Conservation (phyloP, 2,797 vertebrate species). For the Scyliorhinus canicula region DNA sequence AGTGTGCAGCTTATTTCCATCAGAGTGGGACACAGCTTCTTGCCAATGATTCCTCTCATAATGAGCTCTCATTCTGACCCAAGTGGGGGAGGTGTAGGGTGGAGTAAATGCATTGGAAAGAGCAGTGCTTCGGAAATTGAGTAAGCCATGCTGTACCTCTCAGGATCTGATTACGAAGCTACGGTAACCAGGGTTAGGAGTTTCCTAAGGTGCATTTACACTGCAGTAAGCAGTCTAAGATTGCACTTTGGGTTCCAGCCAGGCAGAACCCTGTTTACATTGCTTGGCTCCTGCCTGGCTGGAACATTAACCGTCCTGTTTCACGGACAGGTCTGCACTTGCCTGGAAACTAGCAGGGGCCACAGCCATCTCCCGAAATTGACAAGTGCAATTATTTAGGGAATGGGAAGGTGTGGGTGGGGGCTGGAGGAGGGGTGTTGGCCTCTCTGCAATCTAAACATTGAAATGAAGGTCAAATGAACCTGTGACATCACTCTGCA, state of each 20-base stretch:
- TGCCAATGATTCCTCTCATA: neutral
- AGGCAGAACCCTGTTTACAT: neutral
- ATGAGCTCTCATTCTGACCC: neutral
- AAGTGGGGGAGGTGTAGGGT: neutral
- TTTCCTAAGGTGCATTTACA: neutral
- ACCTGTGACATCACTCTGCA: neutral
- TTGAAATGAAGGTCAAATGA: neutral
- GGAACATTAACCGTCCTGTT: constrained; percentile 3
- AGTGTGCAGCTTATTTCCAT: neutral
- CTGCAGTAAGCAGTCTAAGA: neutral
- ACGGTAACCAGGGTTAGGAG: neutral
- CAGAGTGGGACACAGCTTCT: neutral
- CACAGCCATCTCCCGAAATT: neutral
- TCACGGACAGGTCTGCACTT: neutral
- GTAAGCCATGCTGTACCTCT: neutral
- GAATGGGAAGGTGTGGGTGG: neutral
- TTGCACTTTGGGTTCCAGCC: neutral
- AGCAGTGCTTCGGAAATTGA: neutral
- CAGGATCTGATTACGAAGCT: neutral
- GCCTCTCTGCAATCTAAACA: neutral
- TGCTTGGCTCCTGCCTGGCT: neutral
- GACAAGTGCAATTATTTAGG: neutral
- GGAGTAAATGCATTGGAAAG: neutral
- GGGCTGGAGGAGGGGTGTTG: neutral
- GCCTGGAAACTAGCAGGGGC: neutral